Evolutionary conservation across 1,140 invertebrate species (phyloP).

Genomic region (Drosophila serrata): DNA sequence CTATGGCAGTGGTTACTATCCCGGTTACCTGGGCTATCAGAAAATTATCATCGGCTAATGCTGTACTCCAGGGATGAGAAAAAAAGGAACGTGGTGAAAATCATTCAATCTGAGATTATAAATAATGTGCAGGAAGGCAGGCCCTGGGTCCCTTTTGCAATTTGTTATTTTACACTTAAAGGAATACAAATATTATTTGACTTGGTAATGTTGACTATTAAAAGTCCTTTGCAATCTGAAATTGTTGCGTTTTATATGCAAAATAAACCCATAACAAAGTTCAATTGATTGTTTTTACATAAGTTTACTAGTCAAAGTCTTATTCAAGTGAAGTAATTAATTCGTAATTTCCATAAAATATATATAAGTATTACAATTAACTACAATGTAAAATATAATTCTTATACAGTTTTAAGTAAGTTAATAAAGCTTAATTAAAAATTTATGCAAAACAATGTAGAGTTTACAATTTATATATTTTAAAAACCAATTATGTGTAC

Average conservation of each 20-base stretch:
- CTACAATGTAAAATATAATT: background rate
- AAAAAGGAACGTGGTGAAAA: slow-evolving; percentile 1
- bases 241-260: background rate
- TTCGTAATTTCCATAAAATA: background rate
- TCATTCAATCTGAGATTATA: slow-evolving; percentile 77
- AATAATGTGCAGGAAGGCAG: slow-evolving; percentile 63
- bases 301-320: background rate
- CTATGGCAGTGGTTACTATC: slow-evolving; percentile 62
- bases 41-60: slow-evolving; percentile 71
- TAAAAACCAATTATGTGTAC: background rate
- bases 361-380: background rate
- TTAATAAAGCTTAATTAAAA: background rate
- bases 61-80: background rate
- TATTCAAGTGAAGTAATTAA: background rate
- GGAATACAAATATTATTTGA: background rate
- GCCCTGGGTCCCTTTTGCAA: slow-evolving; percentile 26
- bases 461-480: background rate
- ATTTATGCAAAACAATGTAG: background rate
- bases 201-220: background rate
- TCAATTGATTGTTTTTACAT: background rate
- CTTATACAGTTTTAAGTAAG: background rate
- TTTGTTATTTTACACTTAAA: slow-evolving; percentile 37
- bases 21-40: slow-evolving; percentile 65
- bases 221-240: background rate
- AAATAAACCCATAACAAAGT: background rate